Conservation (phyloP, 2,113 vertebrate species). For the Stictonetta naevosa region DNA sequence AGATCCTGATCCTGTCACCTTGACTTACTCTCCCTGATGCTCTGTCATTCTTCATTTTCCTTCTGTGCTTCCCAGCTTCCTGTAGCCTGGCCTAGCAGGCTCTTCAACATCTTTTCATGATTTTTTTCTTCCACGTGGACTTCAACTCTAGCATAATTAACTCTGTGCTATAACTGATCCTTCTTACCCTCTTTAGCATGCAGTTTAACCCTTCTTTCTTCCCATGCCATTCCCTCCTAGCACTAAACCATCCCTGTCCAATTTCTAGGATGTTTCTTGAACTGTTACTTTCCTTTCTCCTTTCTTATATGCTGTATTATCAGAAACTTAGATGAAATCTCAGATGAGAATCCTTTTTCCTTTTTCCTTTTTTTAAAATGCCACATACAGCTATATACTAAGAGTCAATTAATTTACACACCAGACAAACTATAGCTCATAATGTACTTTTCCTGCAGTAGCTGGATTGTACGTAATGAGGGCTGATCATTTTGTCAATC, state of each 20-base stretch:
- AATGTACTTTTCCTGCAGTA: constrained; percentile 25
- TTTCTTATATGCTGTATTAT: neutral
- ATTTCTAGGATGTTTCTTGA: constrained; percentile 42
- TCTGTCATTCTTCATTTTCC: constrained; percentile 34
- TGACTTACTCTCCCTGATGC: neutral
- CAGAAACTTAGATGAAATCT: neutral
- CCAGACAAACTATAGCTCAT: neutral
- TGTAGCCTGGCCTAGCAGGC: constrained; percentile 18
- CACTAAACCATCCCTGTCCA: constrained; percentile 23
- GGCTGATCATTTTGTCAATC: constrained; percentile 33
- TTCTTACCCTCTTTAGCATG: constrained; percentile 47
- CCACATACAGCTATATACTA: neutral
- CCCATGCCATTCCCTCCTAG: constrained; percentile 42
- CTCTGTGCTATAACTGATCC: constrained; percentile 29
- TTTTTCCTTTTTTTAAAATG: neutral
- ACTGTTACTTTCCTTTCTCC: neutral
- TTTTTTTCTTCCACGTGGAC: constrained; percentile 42
- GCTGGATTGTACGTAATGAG: neutral
- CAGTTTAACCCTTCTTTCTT: constrained; percentile 42
- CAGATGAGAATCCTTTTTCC: neutral
- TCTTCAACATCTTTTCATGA: constrained; percentile 31
- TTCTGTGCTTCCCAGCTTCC: constrained; percentile 35
- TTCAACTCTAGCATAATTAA: constrained; percentile 45
- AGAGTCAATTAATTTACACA: neutral
- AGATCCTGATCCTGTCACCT: constrained; percentile 9